phyloP scores from a whole-genome alignment of 1,140 invertebrate species.

The Pseudobourletiella spinata region DNA sequence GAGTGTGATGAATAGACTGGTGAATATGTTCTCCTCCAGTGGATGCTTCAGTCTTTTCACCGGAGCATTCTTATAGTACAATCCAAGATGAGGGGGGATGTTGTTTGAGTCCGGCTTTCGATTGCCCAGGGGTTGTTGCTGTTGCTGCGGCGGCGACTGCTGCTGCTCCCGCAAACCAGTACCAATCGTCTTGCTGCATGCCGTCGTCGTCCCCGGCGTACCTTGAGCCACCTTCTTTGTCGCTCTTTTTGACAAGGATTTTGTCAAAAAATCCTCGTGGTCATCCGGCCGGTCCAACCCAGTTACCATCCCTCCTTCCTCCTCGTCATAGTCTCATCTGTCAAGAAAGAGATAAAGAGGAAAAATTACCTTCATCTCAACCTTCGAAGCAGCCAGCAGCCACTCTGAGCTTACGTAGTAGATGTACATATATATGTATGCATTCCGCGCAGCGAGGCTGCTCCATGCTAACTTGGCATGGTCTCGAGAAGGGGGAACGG shows the following conservation, averaged over 20 bases:
- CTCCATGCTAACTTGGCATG: no score
- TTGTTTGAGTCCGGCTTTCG: background rate
- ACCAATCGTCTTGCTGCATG: background rate
- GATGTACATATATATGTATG: no score
- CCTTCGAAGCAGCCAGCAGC: no score
- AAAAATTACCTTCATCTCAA: no score
- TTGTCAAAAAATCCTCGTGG: conserved; percentile 4
- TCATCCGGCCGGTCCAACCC: conserved; percentile 15
- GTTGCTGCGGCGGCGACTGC: background rate
- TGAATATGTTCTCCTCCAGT: conserved; percentile 43
- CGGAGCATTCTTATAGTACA: conserved; percentile 11
- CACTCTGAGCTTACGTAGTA: no score
- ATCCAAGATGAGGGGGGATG: background rate
- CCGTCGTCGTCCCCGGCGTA: background rate
- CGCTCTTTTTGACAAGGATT: background rate
- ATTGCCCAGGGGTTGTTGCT: background rate
- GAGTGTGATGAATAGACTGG: conserved; percentile 40
- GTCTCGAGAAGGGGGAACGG: no score
- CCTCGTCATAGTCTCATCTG: conserved; percentile 11
- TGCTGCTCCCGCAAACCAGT: background rate
- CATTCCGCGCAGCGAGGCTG: no score
- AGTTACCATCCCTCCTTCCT: conserved; percentile 15
- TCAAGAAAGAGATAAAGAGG: no score
- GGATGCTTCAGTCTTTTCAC: conserved; percentile 40
- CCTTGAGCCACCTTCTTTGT: background rate